Percentiles rank a stretch among this genome's conserved stretches.
phyloP scores from a whole-genome alignment of 2,797 vertebrate species.

The Coranthus polyacanthus region DNA sequence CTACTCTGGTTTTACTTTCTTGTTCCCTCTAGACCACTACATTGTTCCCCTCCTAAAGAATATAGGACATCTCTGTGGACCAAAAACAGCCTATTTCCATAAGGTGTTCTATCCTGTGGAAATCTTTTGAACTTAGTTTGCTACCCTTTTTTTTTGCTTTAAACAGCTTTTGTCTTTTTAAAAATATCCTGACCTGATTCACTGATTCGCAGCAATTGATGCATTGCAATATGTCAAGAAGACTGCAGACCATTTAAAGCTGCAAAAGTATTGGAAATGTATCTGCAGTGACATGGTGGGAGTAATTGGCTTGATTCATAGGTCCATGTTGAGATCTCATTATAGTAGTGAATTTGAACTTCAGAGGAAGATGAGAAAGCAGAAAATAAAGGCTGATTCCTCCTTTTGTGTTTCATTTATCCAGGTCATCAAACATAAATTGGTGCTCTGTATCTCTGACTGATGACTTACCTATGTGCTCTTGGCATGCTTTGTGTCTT shows the following conservation, averaged over 20 bases:
- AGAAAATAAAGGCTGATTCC: constrained; percentile 33
- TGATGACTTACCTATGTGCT: constrained; percentile 39
- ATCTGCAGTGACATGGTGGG: constrained; percentile 64
- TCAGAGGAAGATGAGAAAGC: constrained; percentile 42
- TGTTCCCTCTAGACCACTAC: constrained; percentile 59
- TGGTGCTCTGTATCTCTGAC: constrained; percentile 25
- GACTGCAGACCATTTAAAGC: constrained; percentile 59
- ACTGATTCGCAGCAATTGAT: constrained; percentile 28
- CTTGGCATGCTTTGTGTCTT: constrained; percentile 54
- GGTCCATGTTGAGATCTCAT: constrained; percentile 70
- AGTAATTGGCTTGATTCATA: constrained; percentile 74
- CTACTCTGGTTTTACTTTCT: constrained; percentile 42
- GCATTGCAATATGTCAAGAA: constrained; percentile 33
- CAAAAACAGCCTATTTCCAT: constrained; percentile 46
- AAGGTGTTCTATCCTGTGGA: constrained; percentile 32
- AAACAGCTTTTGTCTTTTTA: constrained; percentile 25
- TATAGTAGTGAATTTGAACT: constrained; percentile 56
- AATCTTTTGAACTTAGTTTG: constrained; percentile 18
- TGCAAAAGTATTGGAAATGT: constrained; percentile 48
- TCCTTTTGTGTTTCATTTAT: constrained; percentile 30
- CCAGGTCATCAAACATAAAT: constrained; percentile 36
- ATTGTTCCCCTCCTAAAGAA: constrained; percentile 60
- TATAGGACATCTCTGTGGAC: constrained; percentile 59
- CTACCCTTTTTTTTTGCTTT: constrained; percentile 24
- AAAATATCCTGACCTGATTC: constrained; percentile 39